These are phyloP conservation scores for Clarias fuscus DNA, from an alignment of 2,797 vertebrate genomes.

Conservation along the genomic window DNA sequence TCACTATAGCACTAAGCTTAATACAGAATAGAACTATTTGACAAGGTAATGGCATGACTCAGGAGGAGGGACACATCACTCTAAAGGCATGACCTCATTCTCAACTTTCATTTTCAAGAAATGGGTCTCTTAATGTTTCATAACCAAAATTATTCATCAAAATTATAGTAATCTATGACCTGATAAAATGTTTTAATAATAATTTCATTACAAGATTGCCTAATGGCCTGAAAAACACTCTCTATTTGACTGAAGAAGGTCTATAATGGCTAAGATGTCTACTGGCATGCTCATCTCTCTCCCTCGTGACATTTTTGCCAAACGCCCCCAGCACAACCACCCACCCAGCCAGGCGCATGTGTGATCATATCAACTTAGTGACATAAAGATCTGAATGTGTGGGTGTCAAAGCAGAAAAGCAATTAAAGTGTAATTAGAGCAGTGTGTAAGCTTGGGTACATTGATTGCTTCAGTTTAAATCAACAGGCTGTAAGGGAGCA, in stretches of 20 bases:
- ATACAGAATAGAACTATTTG: background rate
- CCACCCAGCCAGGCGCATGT: conserved; percentile 26
- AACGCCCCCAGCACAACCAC: conserved; percentile 22
- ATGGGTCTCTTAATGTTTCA: background rate
- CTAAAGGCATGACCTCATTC: background rate
- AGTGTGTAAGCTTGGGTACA: conserved; percentile 13
- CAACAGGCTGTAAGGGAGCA: conserved; percentile 17
- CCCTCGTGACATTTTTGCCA: conserved; percentile 29
- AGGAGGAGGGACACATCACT: background rate
- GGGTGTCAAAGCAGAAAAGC: conserved; percentile 25
- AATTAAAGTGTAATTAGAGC: conserved; percentile 37
- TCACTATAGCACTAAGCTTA: background rate
- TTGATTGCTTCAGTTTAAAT: conserved; percentile 29
- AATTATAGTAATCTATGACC: background rate
- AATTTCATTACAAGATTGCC: background rate
- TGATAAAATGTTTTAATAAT: conserved; percentile 24
- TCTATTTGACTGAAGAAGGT: conserved; percentile 23
- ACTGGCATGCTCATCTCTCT: conserved; percentile 6
- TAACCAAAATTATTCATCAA: background rate
- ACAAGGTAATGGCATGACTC: background rate
- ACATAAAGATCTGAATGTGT: conserved; percentile 30
- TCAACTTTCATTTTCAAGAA: background rate
- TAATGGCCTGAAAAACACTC: background rate
- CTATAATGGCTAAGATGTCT: conserved; percentile 21
- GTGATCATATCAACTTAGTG: conserved; percentile 28